These are phyloP conservation scores for Malurus elegans DNA, from an alignment of 2,113 vertebrate species.

Conservation along the genomic window DNA sequence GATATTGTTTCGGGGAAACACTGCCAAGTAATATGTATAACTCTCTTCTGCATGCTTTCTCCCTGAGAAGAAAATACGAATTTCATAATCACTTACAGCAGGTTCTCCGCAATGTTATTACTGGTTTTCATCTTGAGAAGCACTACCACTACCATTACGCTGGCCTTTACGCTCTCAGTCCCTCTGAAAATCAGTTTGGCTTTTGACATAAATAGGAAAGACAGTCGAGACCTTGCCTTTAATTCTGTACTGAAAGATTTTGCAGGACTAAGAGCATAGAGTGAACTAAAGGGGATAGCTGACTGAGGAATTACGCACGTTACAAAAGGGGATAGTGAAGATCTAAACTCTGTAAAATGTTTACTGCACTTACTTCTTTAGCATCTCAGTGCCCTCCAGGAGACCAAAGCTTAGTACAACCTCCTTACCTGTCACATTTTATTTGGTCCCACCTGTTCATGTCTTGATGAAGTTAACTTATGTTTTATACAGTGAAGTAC, in stretches of 20 bases:
- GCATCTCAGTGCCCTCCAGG: conserved; percentile 12
- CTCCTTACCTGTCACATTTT: background rate
- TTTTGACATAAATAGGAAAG: background rate
- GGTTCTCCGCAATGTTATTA: background rate
- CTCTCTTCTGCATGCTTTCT: background rate
- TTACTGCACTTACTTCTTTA: conserved; percentile 23
- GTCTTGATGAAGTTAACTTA: conserved; percentile 17
- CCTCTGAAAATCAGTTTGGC: background rate
- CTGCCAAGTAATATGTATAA: background rate
- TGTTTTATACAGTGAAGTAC: conserved; percentile 20
- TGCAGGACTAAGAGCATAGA: background rate
- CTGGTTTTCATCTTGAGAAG: conserved; percentile 6
- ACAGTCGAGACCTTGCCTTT: background rate
- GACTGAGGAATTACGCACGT: background rate
- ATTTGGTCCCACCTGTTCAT: background rate
- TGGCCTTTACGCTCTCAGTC: background rate
- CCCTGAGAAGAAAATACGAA: background rate
- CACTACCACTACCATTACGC: background rate
- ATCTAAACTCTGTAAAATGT: conserved; percentile 17
- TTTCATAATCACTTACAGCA: background rate
- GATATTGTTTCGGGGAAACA: background rate
- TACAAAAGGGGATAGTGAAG: background rate
- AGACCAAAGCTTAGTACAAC: conserved; percentile 40
- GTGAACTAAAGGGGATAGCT: conserved; percentile 38
- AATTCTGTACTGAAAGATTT: background rate